Base-by-base conservation (phyloP, 2,113 vertebrate species). In the Charina bottae region DNA sequence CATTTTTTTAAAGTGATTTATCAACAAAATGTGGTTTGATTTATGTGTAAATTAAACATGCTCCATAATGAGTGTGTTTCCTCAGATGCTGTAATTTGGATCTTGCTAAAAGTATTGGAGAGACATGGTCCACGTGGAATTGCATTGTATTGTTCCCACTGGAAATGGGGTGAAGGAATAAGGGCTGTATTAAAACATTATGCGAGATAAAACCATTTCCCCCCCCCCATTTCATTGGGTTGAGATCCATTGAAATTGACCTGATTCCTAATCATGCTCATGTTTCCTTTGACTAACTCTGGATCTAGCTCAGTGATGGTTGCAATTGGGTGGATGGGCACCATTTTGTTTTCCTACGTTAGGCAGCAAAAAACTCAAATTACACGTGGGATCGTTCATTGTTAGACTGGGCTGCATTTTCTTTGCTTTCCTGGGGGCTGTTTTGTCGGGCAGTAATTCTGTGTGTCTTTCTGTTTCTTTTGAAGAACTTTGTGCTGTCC, bases 401-500 rank as follows among this genome's bases (percentile, higher is more conserved):
- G 19, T 42, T 64, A 64, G 87, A 33, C 58, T 28, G 7, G 9
- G 28, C 23, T 64, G 46, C 42, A 12, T 68, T 54, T 5, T 59
- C 33, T 89, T 49, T 54, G 3, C 0, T 0, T 53, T 92, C n/a
- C 13, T 59, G 53, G 68, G 89, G 24, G 46, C 90, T 55, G 3
- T 90, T 91, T 83, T 55, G 85, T 89, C 91, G 92, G 92, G 42
- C 90, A 93, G 60, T 93, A 90, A 93, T 84, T 64, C 90, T 90
- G 17, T 83, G 93, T 94, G 60, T 64, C 92, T 83, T 96, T 12
- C 95, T 96, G 94, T 96, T 91, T 93, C 85, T 96, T 11, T 96
- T 96, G 53, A 97, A 98, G 97, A 96, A 91, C 93, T 93, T 96
- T 89, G 94, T 21, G 0, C 96, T 96, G 92, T 95, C 96, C 93